A percentile compares a stretch with the other conserved stretches of the same genome.
These are phyloP conservation scores for Chamaetylas fuelleborni DNA, from an alignment of 2,113 vertebrate genomes.

Conservation along the genomic window DNA sequence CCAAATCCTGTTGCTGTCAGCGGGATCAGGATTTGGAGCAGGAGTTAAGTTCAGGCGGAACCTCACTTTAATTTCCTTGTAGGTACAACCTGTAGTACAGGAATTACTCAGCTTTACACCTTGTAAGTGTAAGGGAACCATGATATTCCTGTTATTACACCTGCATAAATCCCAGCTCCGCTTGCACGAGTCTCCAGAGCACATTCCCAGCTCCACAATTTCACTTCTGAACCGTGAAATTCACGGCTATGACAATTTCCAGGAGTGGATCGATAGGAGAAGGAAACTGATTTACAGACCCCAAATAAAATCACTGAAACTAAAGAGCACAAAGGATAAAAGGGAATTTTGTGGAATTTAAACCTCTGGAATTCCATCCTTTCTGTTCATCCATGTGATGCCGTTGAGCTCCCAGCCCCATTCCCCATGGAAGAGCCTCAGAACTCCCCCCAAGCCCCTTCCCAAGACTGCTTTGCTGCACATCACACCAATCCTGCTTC, in stretches of 20 bases:
- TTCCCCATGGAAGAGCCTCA: accelerated
- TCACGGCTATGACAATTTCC: not conserved
- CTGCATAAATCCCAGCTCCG: not conserved
- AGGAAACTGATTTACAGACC: not conserved
- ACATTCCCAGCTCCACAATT: accelerated
- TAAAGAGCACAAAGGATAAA: not conserved
- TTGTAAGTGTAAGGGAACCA: not conserved
- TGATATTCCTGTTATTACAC: not conserved
- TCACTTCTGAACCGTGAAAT: not conserved
- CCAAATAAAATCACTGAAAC: not conserved
- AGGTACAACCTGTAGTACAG: not conserved
- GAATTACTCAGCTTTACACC: not conserved
- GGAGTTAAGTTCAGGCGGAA: not conserved
- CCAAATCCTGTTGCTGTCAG: not conserved
- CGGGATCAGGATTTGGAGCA: not conserved
- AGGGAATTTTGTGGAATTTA: not conserved
- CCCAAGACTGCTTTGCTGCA: no score
- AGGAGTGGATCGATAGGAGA: not conserved
- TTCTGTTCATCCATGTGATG: accelerated
- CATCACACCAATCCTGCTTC: accelerated
- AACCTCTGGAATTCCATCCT: not conserved
- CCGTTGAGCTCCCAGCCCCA: accelerated
- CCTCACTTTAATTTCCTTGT: not conserved
- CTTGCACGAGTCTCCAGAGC: not conserved
- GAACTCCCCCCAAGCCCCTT: accelerated